Evolutionary conservation across 2,797 vertebrate species (phyloP).

Genomic region (Ctenosaura bakeri): DNA sequence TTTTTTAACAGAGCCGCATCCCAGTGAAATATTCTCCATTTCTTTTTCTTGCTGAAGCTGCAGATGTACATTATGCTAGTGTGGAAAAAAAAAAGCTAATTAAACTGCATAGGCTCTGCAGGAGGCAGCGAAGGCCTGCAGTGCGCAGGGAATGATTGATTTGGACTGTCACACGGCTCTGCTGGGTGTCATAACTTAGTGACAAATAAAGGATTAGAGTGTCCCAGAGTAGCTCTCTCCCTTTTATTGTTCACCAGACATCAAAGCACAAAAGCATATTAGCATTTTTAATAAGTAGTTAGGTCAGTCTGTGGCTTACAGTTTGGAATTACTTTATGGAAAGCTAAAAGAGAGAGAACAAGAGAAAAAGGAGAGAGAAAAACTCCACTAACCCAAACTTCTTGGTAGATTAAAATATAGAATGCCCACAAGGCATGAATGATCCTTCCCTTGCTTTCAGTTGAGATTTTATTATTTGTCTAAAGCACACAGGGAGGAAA

Average conservation of each 20-base stretch:
- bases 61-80: conserved; percentile 79
- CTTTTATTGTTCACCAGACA: conserved; percentile 89
- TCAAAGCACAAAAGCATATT: conserved; percentile 92
- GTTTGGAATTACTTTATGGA: conserved; percentile 76
- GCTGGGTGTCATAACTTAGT: conserved; percentile 90
- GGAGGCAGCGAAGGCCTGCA: conserved; percentile 84
- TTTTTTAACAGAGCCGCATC: conserved; percentile 69
- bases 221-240: conserved; percentile 86
- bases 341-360: conserved; percentile 43
- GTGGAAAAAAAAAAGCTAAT: conserved; percentile 87
- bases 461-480: conserved; percentile 71
- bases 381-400: conserved; percentile 60
- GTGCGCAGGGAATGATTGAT: conserved; percentile 90
- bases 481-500: conserved; percentile 63
- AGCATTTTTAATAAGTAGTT: conserved; percentile 94
- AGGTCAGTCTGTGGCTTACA: conserved; percentile 79
- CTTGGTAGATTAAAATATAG: conserved; percentile 72
- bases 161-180: conserved; percentile 90
- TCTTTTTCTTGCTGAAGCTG: conserved; percentile 83
- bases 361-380: background rate
- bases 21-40: conserved; percentile 73
- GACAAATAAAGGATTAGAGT: conserved; percentile 92
- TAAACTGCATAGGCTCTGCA: conserved; percentile 86
- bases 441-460: conserved; percentile 48
- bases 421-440: conserved; percentile 60